Percentiles rank a stretch among this genome's conserved stretches.
Evolutionary conservation across 1,140 invertebrate genomes (phyloP).

Genomic region (Orussus abietinus): DNA sequence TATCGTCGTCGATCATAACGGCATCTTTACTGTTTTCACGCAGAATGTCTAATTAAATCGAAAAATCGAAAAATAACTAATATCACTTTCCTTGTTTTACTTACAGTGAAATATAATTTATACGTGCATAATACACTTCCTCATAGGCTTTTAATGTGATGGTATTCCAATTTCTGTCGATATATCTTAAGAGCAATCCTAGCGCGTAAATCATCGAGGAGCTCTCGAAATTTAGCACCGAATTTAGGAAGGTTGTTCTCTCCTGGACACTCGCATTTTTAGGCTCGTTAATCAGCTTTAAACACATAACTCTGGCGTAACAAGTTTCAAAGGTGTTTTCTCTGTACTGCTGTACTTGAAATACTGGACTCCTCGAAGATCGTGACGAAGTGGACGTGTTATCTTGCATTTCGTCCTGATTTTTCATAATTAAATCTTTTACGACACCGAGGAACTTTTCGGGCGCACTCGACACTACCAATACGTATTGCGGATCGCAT

Average conservation of each 20-base stretch:
- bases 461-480: constrained; percentile 53
- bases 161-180: constrained; percentile 66
- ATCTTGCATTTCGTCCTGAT: constrained; percentile 29
- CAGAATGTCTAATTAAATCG: no score
- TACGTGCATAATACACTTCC: constrained; percentile 57
- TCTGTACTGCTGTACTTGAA: constrained; percentile 55
- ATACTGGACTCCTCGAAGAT: constrained; percentile 30
- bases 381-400: constrained; percentile 27
- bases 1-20: constrained; percentile 69
- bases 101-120: constrained; percentile 65
- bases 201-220: constrained; percentile 65
- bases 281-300: constrained; percentile 62
- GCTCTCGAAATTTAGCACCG: constrained; percentile 65
- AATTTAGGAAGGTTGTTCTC: constrained; percentile 62
- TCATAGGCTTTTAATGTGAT: constrained; percentile 57
- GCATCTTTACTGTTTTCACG: constrained; percentile 64
- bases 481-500: constrained; percentile 59
- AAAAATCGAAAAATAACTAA: constrained; percentile 13
- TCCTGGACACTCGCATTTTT: constrained; percentile 58
- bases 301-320: constrained; percentile 52
- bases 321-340: constrained; percentile 55
- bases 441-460: constrained; percentile 51
- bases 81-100: constrained; percentile 27
- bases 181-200: constrained; percentile 69
- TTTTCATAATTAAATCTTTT: constrained; percentile 31